Evolutionary conservation across 2,888 invertebrate species (phyloP).

Genomic region (Acanthopleura granulata): DNA sequence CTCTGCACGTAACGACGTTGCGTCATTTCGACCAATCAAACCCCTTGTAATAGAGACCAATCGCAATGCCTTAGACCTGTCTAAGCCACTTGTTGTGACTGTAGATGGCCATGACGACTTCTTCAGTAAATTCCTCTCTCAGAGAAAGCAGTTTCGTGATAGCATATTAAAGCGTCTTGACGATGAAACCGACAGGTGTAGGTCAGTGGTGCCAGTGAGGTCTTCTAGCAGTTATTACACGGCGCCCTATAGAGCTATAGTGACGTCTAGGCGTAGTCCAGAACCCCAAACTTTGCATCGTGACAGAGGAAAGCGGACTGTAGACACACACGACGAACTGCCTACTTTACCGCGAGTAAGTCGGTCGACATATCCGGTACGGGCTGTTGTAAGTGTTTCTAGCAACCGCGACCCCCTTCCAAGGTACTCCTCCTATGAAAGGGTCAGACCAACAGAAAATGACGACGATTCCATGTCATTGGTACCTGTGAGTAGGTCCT

Average conservation of each 20-base stretch:
- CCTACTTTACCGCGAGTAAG: background rate
- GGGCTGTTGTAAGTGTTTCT: background rate
- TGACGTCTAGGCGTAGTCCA: slow-evolving; percentile 10
- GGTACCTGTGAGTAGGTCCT: slow-evolving; percentile 14
- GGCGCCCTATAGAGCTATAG: background rate
- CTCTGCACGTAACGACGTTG: background rate
- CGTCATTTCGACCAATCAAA: slow-evolving; percentile 12
- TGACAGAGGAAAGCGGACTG: background rate
- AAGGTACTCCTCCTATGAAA: background rate
- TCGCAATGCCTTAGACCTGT: background rate
- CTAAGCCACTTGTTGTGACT: background rate
- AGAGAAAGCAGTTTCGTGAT: slow-evolving; percentile 18
- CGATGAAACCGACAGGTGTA: background rate
- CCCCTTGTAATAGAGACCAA: slow-evolving; percentile 8
- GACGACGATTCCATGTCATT: slow-evolving; percentile 18
- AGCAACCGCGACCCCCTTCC: background rate
- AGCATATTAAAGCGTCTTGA: slow-evolving; percentile 6
- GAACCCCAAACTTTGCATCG: background rate
- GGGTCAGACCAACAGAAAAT: slow-evolving; percentile 6
- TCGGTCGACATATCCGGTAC: background rate
- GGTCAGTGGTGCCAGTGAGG: background rate
- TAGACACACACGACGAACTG: background rate
- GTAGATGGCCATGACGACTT: slow-evolving; percentile 6
- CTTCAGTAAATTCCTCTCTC: slow-evolving; percentile 15
- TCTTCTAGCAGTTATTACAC: background rate